Evolutionary conservation across 2,888 invertebrate genomes (phyloP).

Genomic region (Ennomos fuscantarius): DNA sequence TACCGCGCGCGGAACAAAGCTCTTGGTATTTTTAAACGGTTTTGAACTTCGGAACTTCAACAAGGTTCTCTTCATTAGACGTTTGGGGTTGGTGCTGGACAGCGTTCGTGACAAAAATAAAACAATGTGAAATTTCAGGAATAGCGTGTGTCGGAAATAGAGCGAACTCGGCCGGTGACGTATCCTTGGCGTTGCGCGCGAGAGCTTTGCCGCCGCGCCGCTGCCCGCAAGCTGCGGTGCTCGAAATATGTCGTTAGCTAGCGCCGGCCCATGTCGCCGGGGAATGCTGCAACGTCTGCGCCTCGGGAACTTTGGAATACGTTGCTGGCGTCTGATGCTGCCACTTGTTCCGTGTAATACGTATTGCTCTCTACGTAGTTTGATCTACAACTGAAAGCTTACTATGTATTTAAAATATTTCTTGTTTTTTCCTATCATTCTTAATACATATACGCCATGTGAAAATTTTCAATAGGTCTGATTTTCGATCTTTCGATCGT

Average conservation of each 20-base stretch:
- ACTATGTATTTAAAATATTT: too few relatives aligned
- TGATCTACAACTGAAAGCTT: too few relatives aligned
- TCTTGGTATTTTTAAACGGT: conserved; percentile 32
- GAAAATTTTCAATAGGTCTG: too few relatives aligned
- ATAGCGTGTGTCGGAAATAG: conserved; percentile 76
- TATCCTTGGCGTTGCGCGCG: conserved; percentile 66
- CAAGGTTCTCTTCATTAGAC: conserved; percentile 27
- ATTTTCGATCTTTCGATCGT: too few relatives aligned
- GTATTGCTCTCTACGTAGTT: background rate
- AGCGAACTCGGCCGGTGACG: conserved; percentile 64
- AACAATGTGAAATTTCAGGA: conserved; percentile 82
- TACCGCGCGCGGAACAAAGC: conserved; percentile 31
- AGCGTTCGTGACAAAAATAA: conserved; percentile 73
- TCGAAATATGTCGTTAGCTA: conserved; percentile 75
- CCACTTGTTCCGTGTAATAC: background rate
- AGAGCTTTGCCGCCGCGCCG: conserved; percentile 40
- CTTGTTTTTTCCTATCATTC: too few relatives aligned
- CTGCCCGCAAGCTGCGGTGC: conserved; percentile 45
- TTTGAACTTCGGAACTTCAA: conserved; percentile 31
- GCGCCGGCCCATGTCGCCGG: conserved; percentile 47
- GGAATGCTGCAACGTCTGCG: conserved; percentile 30
- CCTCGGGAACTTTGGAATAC: conserved; percentile 31
- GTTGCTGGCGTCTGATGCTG: conserved; percentile 6
- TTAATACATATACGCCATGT: too few relatives aligned
- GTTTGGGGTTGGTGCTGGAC: conserved; percentile 54